These are phyloP conservation scores for Diorhabda elongata DNA, from an alignment of 1,140 invertebrate genomes.

Conservation along the genomic window DNA sequence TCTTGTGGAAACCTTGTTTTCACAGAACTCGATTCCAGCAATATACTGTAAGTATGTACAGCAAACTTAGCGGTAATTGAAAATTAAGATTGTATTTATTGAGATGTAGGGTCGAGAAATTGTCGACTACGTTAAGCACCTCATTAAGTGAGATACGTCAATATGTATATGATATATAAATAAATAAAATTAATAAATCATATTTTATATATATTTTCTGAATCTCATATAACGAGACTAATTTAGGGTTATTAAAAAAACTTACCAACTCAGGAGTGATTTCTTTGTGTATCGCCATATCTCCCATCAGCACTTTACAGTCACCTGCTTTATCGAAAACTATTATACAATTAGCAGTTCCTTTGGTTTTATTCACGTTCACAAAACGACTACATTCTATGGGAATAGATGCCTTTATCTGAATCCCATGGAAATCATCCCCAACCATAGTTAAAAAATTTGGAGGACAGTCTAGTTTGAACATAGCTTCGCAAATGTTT, in stretches of 20 bases:
- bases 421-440: slow-evolving; percentile 58
- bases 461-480: slow-evolving; percentile 62
- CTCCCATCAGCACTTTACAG: slow-evolving; percentile 73
- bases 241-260: not conserved
- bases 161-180: too few species aligned
- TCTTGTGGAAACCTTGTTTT: too few species aligned
- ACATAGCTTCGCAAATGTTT: slow-evolving; percentile 84
- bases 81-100: too few species aligned
- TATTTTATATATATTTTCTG: too few species aligned
- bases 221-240: too few species aligned
- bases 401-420: slow-evolving; percentile 47
- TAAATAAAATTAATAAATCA: too few species aligned
- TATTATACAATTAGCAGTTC: slow-evolving; percentile 70
- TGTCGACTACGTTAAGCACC: too few species aligned
- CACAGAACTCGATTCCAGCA: too few species aligned
- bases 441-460: slow-evolving; percentile 79
- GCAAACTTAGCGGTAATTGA: too few species aligned
- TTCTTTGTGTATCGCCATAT: slow-evolving; percentile 74
- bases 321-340: slow-evolving; percentile 70
- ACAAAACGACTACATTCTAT: slow-evolving; percentile 34
- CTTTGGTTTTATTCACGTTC: slow-evolving; percentile 30
- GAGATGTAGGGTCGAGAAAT: too few species aligned
- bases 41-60: too few species aligned
- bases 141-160: too few species aligned
- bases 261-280: slow-evolving; percentile 63